These are phyloP conservation scores for Lithobates pipiens DNA, from an alignment of 2,797 vertebrate species.

Conservation along the genomic window DNA sequence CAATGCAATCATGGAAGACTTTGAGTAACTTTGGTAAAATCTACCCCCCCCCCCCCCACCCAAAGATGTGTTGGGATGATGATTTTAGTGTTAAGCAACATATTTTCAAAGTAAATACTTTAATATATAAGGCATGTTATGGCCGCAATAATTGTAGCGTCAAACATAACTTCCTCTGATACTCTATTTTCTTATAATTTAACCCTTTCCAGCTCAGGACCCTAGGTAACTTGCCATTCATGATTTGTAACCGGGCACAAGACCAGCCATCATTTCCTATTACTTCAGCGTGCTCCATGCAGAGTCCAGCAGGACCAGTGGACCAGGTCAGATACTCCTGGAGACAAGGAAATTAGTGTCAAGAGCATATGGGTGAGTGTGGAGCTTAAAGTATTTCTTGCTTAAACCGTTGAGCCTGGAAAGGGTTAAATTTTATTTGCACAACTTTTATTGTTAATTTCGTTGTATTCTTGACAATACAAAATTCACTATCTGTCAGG, in stretches of 20 bases:
- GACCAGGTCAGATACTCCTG: constrained; percentile 63
- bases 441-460: too few relatives aligned
- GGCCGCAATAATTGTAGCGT: too few relatives aligned
- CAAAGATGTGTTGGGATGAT: too few relatives aligned
- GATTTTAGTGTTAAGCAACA: not conserved
- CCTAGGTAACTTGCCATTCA: constrained; percentile 51
- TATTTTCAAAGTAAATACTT: not conserved
- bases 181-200: constrained; percentile 52
- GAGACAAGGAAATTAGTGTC: constrained; percentile 44
- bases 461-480: too few relatives aligned
- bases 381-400: not conserved
- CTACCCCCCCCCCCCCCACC: too few relatives aligned
- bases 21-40: too few relatives aligned
- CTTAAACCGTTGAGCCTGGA: not conserved
- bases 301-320: constrained; percentile 62
- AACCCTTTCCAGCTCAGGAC: constrained; percentile 63
- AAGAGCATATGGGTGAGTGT: constrained; percentile 64
- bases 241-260: constrained; percentile 57
- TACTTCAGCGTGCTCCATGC: constrained; percentile 62
- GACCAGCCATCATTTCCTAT: constrained; percentile 51
- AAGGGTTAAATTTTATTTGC: constrained; percentile 2
- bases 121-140: too few relatives aligned
- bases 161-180: not conserved
- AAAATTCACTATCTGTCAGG: too few relatives aligned
- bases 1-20: too few relatives aligned